Percentiles rank a stretch among this genome's conserved stretches.
phyloP scores from a whole-genome alignment of 2,888 invertebrate genomes.

The Monochamus alternatus region DNA sequence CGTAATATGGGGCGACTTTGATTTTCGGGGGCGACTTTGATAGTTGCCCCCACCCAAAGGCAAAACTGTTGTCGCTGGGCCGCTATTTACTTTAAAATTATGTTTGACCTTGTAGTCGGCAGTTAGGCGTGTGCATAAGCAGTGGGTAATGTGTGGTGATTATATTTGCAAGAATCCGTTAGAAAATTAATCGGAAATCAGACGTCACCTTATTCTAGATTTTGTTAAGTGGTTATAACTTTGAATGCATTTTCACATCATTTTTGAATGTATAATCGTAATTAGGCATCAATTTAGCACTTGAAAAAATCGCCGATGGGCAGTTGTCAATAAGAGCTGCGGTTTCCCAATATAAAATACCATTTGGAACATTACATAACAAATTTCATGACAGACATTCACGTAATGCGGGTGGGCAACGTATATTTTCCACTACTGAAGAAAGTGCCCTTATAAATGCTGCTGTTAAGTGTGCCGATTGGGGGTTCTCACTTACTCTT shows the following conservation, averaged over 20 bases:
- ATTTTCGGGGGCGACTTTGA: neutral
- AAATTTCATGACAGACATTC: slow-evolving; percentile 17
- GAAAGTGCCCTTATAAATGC: slow-evolving; percentile 14
- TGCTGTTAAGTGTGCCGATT: slow-evolving; percentile 41
- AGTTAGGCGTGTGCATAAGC: neutral
- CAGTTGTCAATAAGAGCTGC: slow-evolving; percentile 29
- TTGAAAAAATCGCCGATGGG: slow-evolving; percentile 40
- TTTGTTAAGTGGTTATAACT: slow-evolving; percentile 1
- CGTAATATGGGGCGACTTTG: neutral
- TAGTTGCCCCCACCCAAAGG: neutral
- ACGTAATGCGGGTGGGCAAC: slow-evolving; percentile 13
- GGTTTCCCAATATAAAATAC: slow-evolving; percentile 10
- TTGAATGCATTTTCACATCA: neutral
- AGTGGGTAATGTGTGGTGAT: neutral
- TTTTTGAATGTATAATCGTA: neutral
- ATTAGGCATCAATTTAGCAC: slow-evolving; percentile 20
- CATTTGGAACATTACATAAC: slow-evolving; percentile 16
- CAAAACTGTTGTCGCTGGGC: neutral
- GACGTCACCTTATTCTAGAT: neutral
- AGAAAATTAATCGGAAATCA: neutral
- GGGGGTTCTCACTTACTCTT: slow-evolving; percentile 51
- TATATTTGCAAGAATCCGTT: neutral
- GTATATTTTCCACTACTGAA: neutral
- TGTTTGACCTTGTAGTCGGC: neutral
- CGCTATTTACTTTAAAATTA: neutral